Percentiles rank a stretch among this genome's conserved stretches.
Conservation (phyloP, 2,888 invertebrate genomes). For the Herminia tarsipennalis region DNA sequence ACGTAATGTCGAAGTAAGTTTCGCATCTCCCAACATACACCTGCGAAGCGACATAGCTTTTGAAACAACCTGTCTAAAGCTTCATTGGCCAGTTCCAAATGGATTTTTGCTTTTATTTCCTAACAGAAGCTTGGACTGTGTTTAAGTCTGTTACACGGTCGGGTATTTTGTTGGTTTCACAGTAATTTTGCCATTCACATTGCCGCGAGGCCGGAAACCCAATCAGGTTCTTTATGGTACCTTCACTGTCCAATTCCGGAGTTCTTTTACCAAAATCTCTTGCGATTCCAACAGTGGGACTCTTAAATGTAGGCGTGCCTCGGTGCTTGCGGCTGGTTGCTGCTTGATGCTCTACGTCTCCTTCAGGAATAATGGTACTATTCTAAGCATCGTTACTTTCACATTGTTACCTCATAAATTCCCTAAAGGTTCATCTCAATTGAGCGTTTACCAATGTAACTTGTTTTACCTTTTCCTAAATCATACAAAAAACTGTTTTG, state of each 20-base stretch:
- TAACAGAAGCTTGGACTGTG: slow-evolving; percentile 45
- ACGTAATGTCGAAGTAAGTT: slow-evolving; percentile 14
- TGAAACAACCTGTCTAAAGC: slow-evolving; percentile 32
- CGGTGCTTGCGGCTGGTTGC: slow-evolving; percentile 63
- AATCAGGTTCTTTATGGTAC: slow-evolving; percentile 56
- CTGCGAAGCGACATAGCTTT: slow-evolving; percentile 48
- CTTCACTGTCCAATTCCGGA: slow-evolving; percentile 68
- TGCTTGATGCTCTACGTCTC: slow-evolving; percentile 68
- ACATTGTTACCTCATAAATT: slow-evolving; percentile 6
- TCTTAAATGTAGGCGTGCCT: slow-evolving; percentile 76
- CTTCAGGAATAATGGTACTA: slow-evolving; percentile 56
- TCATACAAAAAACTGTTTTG: slow-evolving; percentile 24
- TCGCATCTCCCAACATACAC: slow-evolving; percentile 42
- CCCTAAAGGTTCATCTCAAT: too few relatives aligned
- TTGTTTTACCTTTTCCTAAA: slow-evolving; percentile 7
- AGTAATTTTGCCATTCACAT: slow-evolving; percentile 48
- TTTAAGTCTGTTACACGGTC: slow-evolving; percentile 43
- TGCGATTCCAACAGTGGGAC: slow-evolving; percentile 71
- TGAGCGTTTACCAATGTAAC: too few relatives aligned
- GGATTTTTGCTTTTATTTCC: slow-evolving; percentile 51
- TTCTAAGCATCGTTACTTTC: slow-evolving; percentile 25
- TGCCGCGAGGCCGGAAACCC: slow-evolving; percentile 44
- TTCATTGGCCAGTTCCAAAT: slow-evolving; percentile 51
- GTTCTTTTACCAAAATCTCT: slow-evolving; percentile 80
- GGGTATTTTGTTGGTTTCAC: slow-evolving; percentile 31